These are phyloP conservation scores for Drosophila equinoxialis DNA, from an alignment of 1,140 invertebrate species.

Conservation along the genomic window DNA sequence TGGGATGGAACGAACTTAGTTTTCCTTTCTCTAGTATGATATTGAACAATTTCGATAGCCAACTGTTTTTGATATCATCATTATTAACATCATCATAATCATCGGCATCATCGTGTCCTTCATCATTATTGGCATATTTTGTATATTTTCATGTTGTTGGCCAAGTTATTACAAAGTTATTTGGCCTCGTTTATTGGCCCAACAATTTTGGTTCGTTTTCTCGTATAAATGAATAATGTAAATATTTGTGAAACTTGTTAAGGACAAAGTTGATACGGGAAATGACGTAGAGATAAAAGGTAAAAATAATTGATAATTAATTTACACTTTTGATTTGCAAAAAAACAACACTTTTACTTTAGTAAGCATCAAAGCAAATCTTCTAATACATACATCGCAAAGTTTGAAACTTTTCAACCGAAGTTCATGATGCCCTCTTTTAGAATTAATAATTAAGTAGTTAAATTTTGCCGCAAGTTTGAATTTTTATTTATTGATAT, in stretches of 20 bases:
- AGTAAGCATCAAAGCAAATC: too few relatives aligned
- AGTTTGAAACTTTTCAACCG: too few relatives aligned
- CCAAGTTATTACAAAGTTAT: constrained; percentile 39
- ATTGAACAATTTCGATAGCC: constrained; percentile 43
- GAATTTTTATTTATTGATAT: too few relatives aligned
- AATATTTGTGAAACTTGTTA: constrained; percentile 12
- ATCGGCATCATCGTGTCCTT: constrained; percentile 21
- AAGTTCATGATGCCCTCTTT: too few relatives aligned
- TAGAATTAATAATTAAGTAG: too few relatives aligned
- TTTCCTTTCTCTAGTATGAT: background rate
- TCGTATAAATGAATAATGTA: constrained; percentile 18
- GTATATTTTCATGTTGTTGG: constrained; percentile 23
- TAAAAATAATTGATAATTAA: constrained; percentile 1
- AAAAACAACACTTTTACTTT: background rate
- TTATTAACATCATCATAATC: constrained; percentile 29
- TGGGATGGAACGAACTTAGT: background rate
- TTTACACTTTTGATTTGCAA: background rate
- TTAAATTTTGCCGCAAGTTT: too few relatives aligned
- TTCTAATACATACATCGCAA: too few relatives aligned
- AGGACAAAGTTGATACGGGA: constrained; percentile 6
- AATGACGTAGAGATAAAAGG: constrained; percentile 4
- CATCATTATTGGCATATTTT: constrained; percentile 55
- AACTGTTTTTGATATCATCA: constrained; percentile 43
- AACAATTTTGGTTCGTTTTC: constrained; percentile 2
- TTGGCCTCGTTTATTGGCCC: constrained; percentile 19